Evolutionary conservation across 2,797 vertebrate species (phyloP).

Genomic region (Balearica regulorum): DNA sequence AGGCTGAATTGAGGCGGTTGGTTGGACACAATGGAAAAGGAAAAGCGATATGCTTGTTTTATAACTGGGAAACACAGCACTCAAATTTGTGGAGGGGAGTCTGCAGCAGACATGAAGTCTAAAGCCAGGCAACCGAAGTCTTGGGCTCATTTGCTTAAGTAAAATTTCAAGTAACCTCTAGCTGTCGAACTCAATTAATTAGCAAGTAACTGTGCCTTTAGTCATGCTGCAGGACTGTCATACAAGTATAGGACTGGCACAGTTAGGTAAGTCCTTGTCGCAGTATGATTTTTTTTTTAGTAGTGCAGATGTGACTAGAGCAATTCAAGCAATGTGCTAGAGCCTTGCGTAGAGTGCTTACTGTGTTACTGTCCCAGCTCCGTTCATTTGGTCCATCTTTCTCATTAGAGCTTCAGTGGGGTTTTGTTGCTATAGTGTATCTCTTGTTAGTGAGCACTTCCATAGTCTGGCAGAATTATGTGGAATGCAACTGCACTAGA

Average conservation of each 20-base stretch:
- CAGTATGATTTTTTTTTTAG: too few species aligned
- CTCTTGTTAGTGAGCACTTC: background rate
- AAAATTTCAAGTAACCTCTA: background rate
- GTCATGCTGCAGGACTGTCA: background rate
- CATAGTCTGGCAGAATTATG: background rate
- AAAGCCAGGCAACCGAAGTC: background rate
- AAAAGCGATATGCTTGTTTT: background rate
- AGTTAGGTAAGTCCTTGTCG: background rate
- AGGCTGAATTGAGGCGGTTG: background rate
- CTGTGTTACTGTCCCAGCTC: background rate
- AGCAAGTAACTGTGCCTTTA: background rate
- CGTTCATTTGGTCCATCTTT: background rate
- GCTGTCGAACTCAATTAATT: background rate
- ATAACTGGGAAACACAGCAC: background rate
- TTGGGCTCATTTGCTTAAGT: background rate
- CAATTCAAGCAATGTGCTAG: background rate
- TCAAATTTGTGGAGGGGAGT: background rate
- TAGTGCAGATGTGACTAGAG: background rate
- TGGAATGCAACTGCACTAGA: background rate
- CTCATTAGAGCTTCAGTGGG: background rate
- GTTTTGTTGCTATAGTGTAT: background rate
- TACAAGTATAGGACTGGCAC: background rate
- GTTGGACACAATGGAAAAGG: background rate
- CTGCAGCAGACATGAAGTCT: background rate
- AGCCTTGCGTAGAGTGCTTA: fast-evolving